Evolutionary conservation across 2,113 vertebrate genomes (phyloP), one percentile per base, ranked within the genome.

Genomic region (Cairina moschata): DNA sequence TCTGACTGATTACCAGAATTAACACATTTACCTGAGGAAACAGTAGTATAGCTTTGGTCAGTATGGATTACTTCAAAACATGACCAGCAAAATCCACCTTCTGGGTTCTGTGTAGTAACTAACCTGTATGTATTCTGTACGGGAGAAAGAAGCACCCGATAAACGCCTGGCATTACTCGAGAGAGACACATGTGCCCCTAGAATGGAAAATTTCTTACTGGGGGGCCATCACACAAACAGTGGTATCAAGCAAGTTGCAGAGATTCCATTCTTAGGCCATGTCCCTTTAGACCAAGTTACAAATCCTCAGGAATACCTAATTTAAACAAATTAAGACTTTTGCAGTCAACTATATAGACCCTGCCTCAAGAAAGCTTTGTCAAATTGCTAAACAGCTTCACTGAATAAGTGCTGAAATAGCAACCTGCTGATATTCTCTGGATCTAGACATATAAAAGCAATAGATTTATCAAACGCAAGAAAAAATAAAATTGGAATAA

Each of bases 301-400:
- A 83, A 44, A 48, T 60, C 72, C 90, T 32, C 72, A 60, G 40
- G 36, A 91, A 65, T 13, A 63, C 6, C 20, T 22, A 42, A 74
- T 75, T 91, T 75, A 84, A 94, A 86, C 25, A 83, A 87, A 90
- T 60, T 58, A 77, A 80, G 72, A 67, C 42, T 90, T 83, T 17
- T 72, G 44, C 73, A 88, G 72, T 83, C 65, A 83, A 50, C 81
- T 5, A 20, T 44, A 54, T 0, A 86, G 58, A 58, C 8, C 7
- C 16, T 54, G 44, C 48, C 80, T 91, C 62, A 72, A 92, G 46
- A 65, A 79, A 65, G 81, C 74, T 91, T 87, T 90, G 38, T 62
- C 38, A 62, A 97, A 73, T 50, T 28, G 34, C 31, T 82, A 79
- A 89, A 8, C 25, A 48, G 38, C 48, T 91, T 88, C 77, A 73